Base-by-base conservation (phyloP, 37 sponge, comb jelly and placozoan genomes). In the Cliona cf. orientalis region DNA sequence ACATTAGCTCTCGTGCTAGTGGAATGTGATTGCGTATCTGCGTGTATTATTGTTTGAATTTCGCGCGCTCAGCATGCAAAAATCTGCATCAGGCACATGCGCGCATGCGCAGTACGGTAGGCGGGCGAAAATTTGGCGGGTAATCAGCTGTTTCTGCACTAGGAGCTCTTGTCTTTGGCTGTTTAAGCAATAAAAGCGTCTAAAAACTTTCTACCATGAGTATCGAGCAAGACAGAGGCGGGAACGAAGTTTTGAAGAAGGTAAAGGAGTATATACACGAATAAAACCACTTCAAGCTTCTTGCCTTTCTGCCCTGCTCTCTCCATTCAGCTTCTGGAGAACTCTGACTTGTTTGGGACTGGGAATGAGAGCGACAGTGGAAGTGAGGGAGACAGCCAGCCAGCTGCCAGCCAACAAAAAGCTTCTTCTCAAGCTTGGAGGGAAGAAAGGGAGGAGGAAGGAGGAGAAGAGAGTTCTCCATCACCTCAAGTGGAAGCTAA, bases 301-400 rank as follows among this genome's bases (percentile, higher is more conserved):
- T 14, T 14, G 4, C 60, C 5, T 29, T 9, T 59, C 12, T 59
- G 4, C 35, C 32, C 67, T 66, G 36, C 38, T 29, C 2, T 21
- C 33, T 31, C 31, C 1, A 3, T 65, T 7, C 53, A 91, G 83
- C 42, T 91, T 46, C 80, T 81, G 36, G 71, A 80, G 44, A 74
- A 90, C 58, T 66, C 78, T 36, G 91, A 91, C 58, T 17, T 91
- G 66, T 91, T 82, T 77, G 91, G 56, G 3, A 53, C 72, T 25
- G 70, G 72, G 46, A 60, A 62, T 38, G 69, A 58, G 11, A 57
- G 44, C 23, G 75, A 36, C 74, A 86, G 86, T 67, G 88, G 75
- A 14, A 63, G 68, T 58, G 80, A 80, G 23, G 68, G 29, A 14
- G 42, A 21, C 63, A 39, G 23, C 31, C 46, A 26, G 28, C 46